phyloP scores from a whole-genome alignment of 2,888 invertebrate genomes.

The Lasioglossum villosulum region DNA sequence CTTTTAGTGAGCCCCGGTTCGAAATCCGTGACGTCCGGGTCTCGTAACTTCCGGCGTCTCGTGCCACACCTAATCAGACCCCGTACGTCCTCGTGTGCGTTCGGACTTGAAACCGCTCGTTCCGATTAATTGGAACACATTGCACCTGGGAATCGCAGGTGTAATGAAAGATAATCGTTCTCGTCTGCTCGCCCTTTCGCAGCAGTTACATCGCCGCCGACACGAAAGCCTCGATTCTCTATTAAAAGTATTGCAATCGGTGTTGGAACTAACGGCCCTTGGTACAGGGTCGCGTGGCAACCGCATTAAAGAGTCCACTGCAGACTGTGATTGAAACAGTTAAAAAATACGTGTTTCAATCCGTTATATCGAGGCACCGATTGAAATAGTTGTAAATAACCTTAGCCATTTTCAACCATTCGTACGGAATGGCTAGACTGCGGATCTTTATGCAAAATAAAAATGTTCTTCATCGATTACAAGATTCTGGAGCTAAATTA shows the following conservation, averaged over 20 bases:
- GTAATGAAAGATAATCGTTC: conserved; percentile 81
- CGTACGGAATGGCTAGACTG: too few species aligned
- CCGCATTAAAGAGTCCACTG: neutral
- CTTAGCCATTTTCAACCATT: neutral
- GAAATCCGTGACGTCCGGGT: conserved; percentile 37
- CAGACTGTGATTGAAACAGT: neutral
- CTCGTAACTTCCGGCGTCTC: conserved; percentile 57
- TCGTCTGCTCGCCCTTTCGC: conserved; percentile 69
- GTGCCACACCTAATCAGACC: conserved; percentile 54
- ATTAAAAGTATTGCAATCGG: conserved; percentile 69
- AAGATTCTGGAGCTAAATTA: too few species aligned
- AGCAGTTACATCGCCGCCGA: conserved; percentile 73
- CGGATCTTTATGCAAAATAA: too few species aligned
- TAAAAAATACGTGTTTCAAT: neutral
- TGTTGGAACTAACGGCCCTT: conserved; percentile 43
- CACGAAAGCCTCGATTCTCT: conserved; percentile 71
- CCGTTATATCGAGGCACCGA: neutral
- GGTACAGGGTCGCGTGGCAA: conserved; percentile 41
- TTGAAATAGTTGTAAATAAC: neutral
- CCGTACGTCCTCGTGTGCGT: conserved; percentile 38
- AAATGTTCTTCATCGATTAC: too few species aligned
- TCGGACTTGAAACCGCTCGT: conserved; percentile 52
- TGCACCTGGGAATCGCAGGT: conserved; percentile 82
- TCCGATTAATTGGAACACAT: conserved; percentile 73
- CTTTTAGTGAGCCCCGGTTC: conserved; percentile 32